Evolutionary conservation across 2,113 vertebrate species (phyloP), one percentile per base, ranked within the genome.

Genomic region (Columba livia): DNA sequence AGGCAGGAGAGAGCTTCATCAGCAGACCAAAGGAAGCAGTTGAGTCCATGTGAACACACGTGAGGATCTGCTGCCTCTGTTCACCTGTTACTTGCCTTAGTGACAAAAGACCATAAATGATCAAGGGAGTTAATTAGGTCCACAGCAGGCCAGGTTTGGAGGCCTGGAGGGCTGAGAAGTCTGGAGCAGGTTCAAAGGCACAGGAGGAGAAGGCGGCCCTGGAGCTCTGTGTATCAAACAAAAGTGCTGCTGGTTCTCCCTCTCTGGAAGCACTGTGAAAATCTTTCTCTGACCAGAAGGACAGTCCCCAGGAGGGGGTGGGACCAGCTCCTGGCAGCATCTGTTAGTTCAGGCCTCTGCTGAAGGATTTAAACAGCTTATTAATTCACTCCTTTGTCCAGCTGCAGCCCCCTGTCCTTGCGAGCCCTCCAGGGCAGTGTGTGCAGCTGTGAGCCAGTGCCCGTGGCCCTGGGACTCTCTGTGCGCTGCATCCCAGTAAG

Each of bases 111-210:
- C 93, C 92, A 15, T 81, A 96, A 94, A 94, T 80, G 92, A 96
- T 79, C 93, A 95, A 92, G 85, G 47, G 88, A 92, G 57, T 94
- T 96, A 96, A 97, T 94, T 93, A 96, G 79, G 64, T 60, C 72
- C 8, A 6, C 82, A 84, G 67, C 72, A 88, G 79, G 72, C 69
- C 44, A 50, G 61, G 72, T 56, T 72, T 78, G 88, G 75, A 93
- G 69, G 69, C 82, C 82, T 80, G 72, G 60, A 78, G 82, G 48
- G 85, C 90, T 88, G 90, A 93, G 79, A 88, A 32, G 28, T 73
- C 79, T 96, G 92, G 91, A 96, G 58, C 8, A 3, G 42, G 56
- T 94, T 96, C 93, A 90, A 88, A 96, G 85, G 69, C 1, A 0
- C 64, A 29, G 57, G 48, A 12, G 34, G 44, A 79, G 72, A 42